These are phyloP conservation scores for Neuroterus valhalla DNA, from an alignment of 1,140 invertebrate genomes.

Conservation along the genomic window DNA sequence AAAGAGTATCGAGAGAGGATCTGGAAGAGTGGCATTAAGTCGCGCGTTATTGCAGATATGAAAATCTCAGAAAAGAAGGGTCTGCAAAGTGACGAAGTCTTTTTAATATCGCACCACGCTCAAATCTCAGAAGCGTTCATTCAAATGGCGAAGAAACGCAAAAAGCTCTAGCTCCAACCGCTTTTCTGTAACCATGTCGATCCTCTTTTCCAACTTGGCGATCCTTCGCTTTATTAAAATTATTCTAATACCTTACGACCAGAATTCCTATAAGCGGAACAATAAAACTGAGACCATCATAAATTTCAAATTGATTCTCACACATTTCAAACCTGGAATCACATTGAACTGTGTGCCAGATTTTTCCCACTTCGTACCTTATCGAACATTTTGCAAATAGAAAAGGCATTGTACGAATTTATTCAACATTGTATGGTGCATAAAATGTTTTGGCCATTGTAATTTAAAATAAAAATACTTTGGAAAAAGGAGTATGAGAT, in stretches of 20 bases:
- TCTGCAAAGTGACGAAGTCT: conserved; percentile 41
- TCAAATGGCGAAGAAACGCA: conserved; percentile 46
- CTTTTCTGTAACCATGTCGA: conserved; percentile 1
- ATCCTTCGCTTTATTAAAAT: conserved; percentile 64
- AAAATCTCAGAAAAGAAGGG: conserved; percentile 40
- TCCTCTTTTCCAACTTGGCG: conserved; percentile 30
- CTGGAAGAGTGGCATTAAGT: conserved; percentile 37
- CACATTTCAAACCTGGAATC: conserved; percentile 33
- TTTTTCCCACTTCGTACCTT: too few relatives aligned
- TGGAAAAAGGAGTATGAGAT: too few relatives aligned
- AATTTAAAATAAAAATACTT: too few relatives aligned
- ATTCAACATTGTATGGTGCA: too few relatives aligned
- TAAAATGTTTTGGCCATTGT: too few relatives aligned
- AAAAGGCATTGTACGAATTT: too few relatives aligned
- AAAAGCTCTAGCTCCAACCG: conserved; percentile 26
- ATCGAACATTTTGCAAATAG: conserved; percentile 5
- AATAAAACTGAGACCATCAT: conserved; percentile 38
- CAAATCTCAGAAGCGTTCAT: conserved; percentile 41
- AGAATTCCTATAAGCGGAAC: conserved; percentile 33
- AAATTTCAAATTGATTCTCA: conserved; percentile 48
- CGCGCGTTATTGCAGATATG: conserved; percentile 51
- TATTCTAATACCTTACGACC: conserved; percentile 54
- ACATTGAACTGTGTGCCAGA: conserved; percentile 2
- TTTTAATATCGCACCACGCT: conserved; percentile 56
- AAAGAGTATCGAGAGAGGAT: conserved; percentile 18